phyloP scores from a whole-genome alignment of 2,797 vertebrate species.

The Hippoglossus hippoglossus region DNA sequence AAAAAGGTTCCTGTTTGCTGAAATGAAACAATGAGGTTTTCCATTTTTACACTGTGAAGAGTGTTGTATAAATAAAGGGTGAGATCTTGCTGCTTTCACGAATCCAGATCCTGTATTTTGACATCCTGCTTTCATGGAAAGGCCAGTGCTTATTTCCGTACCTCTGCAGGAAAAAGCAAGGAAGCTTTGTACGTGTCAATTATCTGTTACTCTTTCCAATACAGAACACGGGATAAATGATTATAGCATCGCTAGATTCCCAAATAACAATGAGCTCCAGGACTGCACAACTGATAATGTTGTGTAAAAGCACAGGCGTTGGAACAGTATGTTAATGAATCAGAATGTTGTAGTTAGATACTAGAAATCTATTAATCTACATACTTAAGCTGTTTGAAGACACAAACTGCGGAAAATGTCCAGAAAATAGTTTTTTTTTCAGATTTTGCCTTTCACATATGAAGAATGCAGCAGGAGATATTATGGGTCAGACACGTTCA shows the following conservation, averaged over 20 bases:
- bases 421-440: too few relatives aligned
- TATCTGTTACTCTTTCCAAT: conserved; percentile 2
- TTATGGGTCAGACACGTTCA: too few relatives aligned
- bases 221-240: background rate
- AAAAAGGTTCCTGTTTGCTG: conserved; percentile 28
- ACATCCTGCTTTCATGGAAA: conserved; percentile 29
- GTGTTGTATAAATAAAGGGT: conserved; percentile 42
- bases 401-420: too few relatives aligned
- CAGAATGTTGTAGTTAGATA: too few relatives aligned
- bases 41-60: conserved; percentile 26
- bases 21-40: conserved; percentile 29
- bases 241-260: background rate
- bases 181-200: conserved; percentile 1
- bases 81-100: conserved; percentile 30
- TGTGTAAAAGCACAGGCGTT: too few relatives aligned
- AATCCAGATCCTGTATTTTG: conserved; percentile 37
- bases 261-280: background rate
- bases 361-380: too few relatives aligned
- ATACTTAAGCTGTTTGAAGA: too few relatives aligned
- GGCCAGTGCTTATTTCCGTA: conserved; percentile 53
- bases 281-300: background rate
- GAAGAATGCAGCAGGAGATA: too few relatives aligned
- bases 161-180: conserved; percentile 44
- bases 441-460: too few relatives aligned
- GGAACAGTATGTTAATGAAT: too few relatives aligned